Evolutionary conservation across 2,888 invertebrate species (phyloP), one percentile per base, ranked within the genome.

Genomic region (Cataglyphis livida): DNA sequence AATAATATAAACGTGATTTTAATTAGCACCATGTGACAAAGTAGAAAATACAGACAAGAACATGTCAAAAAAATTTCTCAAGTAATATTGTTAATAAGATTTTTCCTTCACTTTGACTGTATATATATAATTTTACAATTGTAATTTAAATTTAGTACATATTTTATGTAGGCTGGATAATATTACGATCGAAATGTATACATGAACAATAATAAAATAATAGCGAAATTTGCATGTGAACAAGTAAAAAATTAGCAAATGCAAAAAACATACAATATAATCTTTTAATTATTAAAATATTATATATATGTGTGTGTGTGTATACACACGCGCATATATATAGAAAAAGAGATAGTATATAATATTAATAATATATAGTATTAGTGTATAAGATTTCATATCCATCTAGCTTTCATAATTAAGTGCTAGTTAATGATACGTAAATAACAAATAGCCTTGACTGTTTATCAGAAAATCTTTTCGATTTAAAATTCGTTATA

Each of bases 261-360:
- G 78, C 89, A 38, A 75, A 79, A 66, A 85, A 85, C 84, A 59
- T 91, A 92, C 90, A 91, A 87, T 92, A 91, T 92, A 92, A 92
- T 93, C 87, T 91, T 93, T 93, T 93, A 93, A 92, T 93, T 93
- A 92, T 91, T 93, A 93, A 93, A 93, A 93, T 93, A 93, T 93
- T 93, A 93, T 32, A 93, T 93, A 93, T 93, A 92, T 92, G 88
- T 92, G 89, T 92, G 90, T 90, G 90, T 90, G 91, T 59, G 15
- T 59, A 5, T 85, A 81, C 1, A 25, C 25, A 81, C 25, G 1
- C 25, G 1, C 25, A 44, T 15, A 32, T 32, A 32, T 35, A 4
- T 35, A 6, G 0, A 35, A 6, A 35, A 6, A 28, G 28, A 28
- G 28, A 28, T 48, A 87, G 51, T 70, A 70, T 70, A 51, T 70